phyloP scores from a whole-genome alignment of 2,113 vertebrate species.

The Urocynchramus pylzowi region DNA sequence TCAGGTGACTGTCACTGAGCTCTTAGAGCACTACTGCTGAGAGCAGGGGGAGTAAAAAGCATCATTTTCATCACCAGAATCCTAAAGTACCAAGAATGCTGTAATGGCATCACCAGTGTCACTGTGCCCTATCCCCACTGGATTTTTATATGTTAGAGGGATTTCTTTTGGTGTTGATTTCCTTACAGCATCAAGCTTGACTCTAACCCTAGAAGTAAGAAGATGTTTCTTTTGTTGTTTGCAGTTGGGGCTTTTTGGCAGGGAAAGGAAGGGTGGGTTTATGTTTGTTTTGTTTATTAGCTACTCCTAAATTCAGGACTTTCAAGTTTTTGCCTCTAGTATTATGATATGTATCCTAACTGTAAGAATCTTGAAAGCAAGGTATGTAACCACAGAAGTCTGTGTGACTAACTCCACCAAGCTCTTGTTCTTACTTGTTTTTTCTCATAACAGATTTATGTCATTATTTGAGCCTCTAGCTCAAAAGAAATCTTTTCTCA shows the following conservation, averaged over 20 bases:
- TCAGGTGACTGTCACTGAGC: not conserved
- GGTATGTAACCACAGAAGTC: not conserved
- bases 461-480: not conserved
- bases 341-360: not conserved
- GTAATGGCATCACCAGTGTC: not conserved
- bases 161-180: not conserved
- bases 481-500: not conserved
- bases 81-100: not conserved
- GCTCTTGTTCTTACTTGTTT: not conserved
- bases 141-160: not conserved
- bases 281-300: not conserved
- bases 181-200: not conserved
- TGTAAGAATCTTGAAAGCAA: slow-evolving; percentile 1
- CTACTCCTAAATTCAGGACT: not conserved
- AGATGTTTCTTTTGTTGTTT: not conserved
- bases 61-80: not conserved
- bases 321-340: not conserved
- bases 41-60: not conserved
- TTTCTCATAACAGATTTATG: not conserved
- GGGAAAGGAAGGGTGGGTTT: not conserved
- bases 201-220: not conserved
- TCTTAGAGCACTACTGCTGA: not conserved
- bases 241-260: not conserved
- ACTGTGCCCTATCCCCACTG: not conserved
- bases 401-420: not conserved